phyloP scores from a whole-genome alignment of 2,797 vertebrate genomes.

The Coreius guichenoti region DNA sequence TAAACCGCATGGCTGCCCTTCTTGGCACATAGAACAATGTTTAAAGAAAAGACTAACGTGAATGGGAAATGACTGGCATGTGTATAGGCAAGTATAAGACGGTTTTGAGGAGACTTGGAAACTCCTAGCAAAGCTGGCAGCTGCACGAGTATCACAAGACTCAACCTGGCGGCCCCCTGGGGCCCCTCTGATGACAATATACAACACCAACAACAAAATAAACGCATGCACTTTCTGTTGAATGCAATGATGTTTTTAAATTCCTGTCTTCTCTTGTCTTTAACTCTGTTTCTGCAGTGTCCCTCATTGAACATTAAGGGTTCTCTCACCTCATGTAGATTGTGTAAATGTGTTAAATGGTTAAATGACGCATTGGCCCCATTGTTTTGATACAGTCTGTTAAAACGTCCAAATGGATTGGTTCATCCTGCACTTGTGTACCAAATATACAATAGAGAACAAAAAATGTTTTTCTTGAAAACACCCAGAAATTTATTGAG shows the following conservation, averaged over 20 bases:
- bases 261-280: constrained; percentile 40
- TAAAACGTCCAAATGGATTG: neutral
- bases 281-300: constrained; percentile 36
- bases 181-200: constrained; percentile 61
- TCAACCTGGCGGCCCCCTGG: constrained; percentile 47
- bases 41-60: constrained; percentile 28
- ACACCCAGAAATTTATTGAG: neutral
- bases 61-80: constrained; percentile 35
- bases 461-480: constrained; percentile 2
- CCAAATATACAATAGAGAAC: constrained; percentile 9
- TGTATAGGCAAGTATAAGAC: constrained; percentile 33
- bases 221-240: constrained; percentile 72
- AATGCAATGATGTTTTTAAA: constrained; percentile 62
- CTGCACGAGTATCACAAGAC: constrained; percentile 47
- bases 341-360: constrained; percentile 23
- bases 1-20: constrained; percentile 56
- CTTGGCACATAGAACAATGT: constrained; percentile 53
- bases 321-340: constrained; percentile 50
- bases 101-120: constrained; percentile 55
- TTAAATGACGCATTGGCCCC: constrained; percentile 6
- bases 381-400: neutral
- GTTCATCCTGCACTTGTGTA: constrained; percentile 1
- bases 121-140: constrained; percentile 70
- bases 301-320: constrained; percentile 27
- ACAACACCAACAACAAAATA: constrained; percentile 66